These are phyloP conservation scores for Trachurus trachurus DNA, from an alignment of 2,797 vertebrate genomes.

Conservation along the genomic window DNA sequence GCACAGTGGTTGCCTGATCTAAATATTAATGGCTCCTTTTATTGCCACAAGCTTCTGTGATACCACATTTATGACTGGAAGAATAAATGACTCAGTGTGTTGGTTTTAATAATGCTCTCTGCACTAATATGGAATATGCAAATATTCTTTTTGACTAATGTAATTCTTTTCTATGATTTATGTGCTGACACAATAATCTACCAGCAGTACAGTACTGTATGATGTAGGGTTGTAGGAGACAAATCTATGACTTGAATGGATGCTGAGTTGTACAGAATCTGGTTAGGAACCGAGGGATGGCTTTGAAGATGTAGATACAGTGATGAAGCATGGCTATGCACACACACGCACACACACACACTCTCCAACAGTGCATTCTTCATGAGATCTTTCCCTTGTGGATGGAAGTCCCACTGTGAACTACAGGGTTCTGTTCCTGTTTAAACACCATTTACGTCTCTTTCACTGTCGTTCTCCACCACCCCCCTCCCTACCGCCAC, in stretches of 20 bases:
- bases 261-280: conserved; percentile 45
- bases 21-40: conserved; percentile 63
- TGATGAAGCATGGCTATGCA: conserved; percentile 29
- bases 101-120: conserved; percentile 66
- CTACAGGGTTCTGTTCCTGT: conserved; percentile 32
- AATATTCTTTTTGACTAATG: conserved; percentile 68
- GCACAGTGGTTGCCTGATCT: conserved; percentile 26
- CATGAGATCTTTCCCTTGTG: conserved; percentile 30
- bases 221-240: conserved; percentile 41
- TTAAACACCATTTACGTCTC: conserved; percentile 59
- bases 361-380: conserved; percentile 1
- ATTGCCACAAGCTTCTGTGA: conserved; percentile 50
- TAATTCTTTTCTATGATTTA: conserved; percentile 58
- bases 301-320: conserved; percentile 41
- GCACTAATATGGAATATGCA: conserved; percentile 61
- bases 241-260: conserved; percentile 43
- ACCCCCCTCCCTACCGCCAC: background rate
- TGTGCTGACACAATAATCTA: conserved; percentile 52
- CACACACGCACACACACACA: too few species aligned
- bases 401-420: conserved; percentile 50
- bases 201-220: conserved; percentile 22
- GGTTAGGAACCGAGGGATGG: conserved; percentile 16
- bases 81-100: conserved; percentile 60
- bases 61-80: conserved; percentile 54
- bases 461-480: conserved; percentile 16